Evolutionary conservation across 1,140 invertebrate genomes (phyloP).

Genomic region (Lordiphosa clarofinis): DNA sequence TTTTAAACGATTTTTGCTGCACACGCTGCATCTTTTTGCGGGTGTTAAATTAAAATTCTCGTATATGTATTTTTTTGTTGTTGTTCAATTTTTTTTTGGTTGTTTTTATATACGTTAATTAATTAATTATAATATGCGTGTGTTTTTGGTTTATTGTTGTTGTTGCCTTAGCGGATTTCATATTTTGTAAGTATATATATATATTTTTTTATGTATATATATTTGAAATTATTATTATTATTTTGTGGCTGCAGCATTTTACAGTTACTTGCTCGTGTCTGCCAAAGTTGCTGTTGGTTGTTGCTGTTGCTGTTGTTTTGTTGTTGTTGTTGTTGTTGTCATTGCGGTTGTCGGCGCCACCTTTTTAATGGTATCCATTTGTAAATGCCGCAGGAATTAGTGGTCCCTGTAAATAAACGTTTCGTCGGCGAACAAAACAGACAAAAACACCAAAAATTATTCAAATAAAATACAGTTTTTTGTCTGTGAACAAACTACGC

Average conservation of each 20-base stretch:
- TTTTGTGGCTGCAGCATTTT: too few relatives aligned
- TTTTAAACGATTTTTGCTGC: conserved; percentile 78
- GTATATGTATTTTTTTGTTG: conserved; percentile 14
- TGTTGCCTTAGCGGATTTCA: conserved; percentile 34
- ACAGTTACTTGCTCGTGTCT: conserved; percentile 21
- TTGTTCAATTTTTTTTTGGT: conserved; percentile 4
- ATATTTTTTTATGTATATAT: conserved; percentile 36
- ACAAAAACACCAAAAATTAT: conserved; percentile 70
- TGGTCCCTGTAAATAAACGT: conserved; percentile 86
- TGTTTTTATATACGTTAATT: conserved; percentile 4
- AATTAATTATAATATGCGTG: too few relatives aligned
- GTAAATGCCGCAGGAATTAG: conserved; percentile 95
- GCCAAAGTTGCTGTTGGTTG: conserved; percentile 9
- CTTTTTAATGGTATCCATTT: conserved; percentile 94
- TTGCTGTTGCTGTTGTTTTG: conserved; percentile 38
- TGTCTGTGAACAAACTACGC: conserved; percentile 41
- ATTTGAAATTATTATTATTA: too few relatives aligned
- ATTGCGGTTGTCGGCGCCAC: conserved; percentile 74
- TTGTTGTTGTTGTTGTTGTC: conserved; percentile 58
- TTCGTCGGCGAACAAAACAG: conserved; percentile 67
- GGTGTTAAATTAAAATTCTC: conserved; percentile 1
- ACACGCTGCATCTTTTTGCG: conserved; percentile 64
- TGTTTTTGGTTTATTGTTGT: conserved; percentile 27
- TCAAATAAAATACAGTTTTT: conserved; percentile 59
- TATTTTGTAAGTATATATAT: conserved; percentile 29